phyloP scores from a whole-genome alignment of 1,140 invertebrate genomes.

The Leptoteleia sp. region DNA sequence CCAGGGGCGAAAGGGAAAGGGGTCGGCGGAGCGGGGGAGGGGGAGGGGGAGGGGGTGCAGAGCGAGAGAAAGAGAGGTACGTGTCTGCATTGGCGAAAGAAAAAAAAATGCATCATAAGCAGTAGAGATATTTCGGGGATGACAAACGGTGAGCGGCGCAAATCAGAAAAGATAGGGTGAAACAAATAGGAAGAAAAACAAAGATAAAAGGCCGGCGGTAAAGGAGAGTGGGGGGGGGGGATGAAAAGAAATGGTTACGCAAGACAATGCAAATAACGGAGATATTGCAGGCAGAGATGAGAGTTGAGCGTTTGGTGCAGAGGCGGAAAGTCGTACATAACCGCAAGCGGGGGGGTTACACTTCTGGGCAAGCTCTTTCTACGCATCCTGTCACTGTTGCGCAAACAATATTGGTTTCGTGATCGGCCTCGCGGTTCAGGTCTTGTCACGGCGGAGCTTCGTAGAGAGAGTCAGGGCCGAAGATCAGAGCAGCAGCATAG shows the following conservation, averaged over 20 bases:
- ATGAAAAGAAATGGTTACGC: conserved; percentile 34
- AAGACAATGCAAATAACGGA: conserved; percentile 51
- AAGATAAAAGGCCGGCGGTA: conserved; percentile 19
- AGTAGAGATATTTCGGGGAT: conserved; percentile 60
- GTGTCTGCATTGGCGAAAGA: conserved; percentile 53
- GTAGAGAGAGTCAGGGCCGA: conserved; percentile 80
- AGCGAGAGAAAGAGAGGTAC: background rate
- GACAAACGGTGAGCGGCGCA: conserved; percentile 48
- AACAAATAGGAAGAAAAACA: conserved; percentile 36
- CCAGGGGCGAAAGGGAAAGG: background rate
- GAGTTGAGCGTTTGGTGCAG: conserved; percentile 31
- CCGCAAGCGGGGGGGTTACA: conserved; percentile 76
- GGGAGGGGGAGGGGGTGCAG: background rate
- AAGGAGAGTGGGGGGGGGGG: conserved; percentile 23
- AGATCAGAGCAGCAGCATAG: conserved; percentile 79
- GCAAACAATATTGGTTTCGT: conserved; percentile 59
- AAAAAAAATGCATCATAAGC: conserved; percentile 77
- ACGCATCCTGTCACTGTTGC: conserved; percentile 55
- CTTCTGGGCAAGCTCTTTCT: conserved; percentile 72
- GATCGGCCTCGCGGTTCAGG: conserved; percentile 67
- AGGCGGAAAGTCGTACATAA: conserved; percentile 66
- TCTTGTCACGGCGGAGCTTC: conserved; percentile 75
- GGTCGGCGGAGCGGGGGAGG: background rate
- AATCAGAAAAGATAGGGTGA: conserved; percentile 55
- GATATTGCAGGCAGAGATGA: conserved; percentile 40